These are phyloP conservation scores for Clarias gariepinus DNA, from an alignment of 2,113 vertebrate species.

Conservation along the genomic window DNA sequence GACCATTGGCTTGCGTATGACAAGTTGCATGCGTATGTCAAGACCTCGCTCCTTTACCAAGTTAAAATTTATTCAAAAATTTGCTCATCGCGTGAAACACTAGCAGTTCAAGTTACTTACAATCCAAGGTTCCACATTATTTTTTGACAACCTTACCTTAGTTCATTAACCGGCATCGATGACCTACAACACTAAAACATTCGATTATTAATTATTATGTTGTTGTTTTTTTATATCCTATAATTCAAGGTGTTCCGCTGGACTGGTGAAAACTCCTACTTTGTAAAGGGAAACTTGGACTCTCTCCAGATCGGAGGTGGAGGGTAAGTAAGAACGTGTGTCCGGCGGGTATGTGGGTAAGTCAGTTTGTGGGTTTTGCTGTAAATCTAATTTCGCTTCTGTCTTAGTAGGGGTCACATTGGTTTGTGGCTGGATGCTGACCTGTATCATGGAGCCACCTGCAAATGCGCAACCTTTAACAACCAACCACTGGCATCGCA, in stretches of 20 bases:
- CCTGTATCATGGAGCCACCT: constrained; percentile 90
- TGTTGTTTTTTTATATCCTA: background rate
- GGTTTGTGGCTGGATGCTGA: constrained; percentile 96
- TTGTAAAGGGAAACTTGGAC: constrained; percentile 92
- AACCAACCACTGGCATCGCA: constrained; percentile 90
- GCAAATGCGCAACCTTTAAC: constrained; percentile 91
- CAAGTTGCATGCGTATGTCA: too few species aligned
- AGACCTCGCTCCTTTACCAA: too few species aligned
- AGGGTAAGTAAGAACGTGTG: constrained; percentile 75
- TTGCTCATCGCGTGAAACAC: too few species aligned
- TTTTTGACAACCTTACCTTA: background rate
- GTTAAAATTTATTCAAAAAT: too few species aligned
- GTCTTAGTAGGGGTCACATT: constrained; percentile 80
- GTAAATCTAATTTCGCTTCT: background rate
- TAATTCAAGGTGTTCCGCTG: constrained; percentile 86
- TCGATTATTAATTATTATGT: background rate
- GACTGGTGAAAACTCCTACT: constrained; percentile 98
- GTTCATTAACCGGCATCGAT: background rate
- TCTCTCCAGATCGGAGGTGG: constrained; percentile 96
- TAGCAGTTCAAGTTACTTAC: too few species aligned
- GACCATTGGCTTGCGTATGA: too few species aligned
- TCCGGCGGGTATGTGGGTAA: too few species aligned
- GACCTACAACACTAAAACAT: background rate
- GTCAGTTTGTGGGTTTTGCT: background rate
- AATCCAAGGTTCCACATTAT: too few species aligned